Evolutionary conservation across 1,140 invertebrate species (phyloP).

Genomic region (Drosophila melanogaster): Release_6_plus_ISO1_MT NT_033777.3:21395001-21395500

Average conservation of each 20-base stretch:
- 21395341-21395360: conserved; percentile 16
- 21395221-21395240: conserved; percentile 68
- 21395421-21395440: too few relatives aligned
- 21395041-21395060: conserved; percentile 12
- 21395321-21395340: conserved; percentile 18
- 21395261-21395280: conserved; percentile 72
- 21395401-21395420: not conserved
- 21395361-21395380: not conserved
- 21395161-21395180: conserved; percentile 23
- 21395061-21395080: conserved; percentile 37
- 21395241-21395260: conserved; percentile 73
- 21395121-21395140: conserved; percentile 37
- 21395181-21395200: conserved; percentile 41
- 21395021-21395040: conserved; percentile 19
- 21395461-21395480: too few relatives aligned
- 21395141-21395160: conserved; percentile 35
- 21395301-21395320: conserved; percentile 16
- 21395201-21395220: conserved; percentile 43
- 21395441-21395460: too few relatives aligned
- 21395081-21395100: conserved; percentile 12
- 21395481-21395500: too few relatives aligned
- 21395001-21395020: conserved; percentile 44
- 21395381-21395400: not conserved
- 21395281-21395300: conserved; percentile 69
- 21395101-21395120: conserved; percentile 36